phyloP scores from a whole-genome alignment of 92 coral and sea anemone genomes.

The Epizoanthus stellaris region DNA sequence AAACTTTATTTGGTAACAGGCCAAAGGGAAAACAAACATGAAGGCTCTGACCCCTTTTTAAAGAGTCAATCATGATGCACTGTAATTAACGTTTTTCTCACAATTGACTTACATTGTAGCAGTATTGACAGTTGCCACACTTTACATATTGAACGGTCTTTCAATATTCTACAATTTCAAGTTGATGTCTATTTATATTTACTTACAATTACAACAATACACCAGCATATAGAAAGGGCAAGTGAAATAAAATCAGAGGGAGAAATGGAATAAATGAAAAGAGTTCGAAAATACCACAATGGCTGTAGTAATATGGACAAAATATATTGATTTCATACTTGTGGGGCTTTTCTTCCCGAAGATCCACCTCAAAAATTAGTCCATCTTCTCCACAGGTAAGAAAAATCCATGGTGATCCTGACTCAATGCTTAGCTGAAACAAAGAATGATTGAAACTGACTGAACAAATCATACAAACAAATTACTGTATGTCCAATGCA shows the following conservation, averaged over 20 bases:
- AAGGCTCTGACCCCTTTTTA: too few species aligned
- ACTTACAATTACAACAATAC: too few species aligned
- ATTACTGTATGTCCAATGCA: background rate
- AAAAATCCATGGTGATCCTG: slow-evolving; percentile 93
- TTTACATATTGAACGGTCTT: too few species aligned
- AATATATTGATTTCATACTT: slow-evolving; percentile 62
- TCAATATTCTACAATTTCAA: too few species aligned
- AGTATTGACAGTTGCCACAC: too few species aligned
- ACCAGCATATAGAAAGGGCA: too few species aligned
- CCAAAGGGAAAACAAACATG: too few species aligned
- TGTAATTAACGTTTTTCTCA: too few species aligned
- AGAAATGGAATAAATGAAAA: background rate
- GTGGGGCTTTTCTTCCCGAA: slow-evolving; percentile 87
- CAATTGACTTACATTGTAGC: too few species aligned
- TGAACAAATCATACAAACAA: background rate
- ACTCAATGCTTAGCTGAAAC: slow-evolving; percentile 88
- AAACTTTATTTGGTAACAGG: too few species aligned
- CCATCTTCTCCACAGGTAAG: slow-evolving; percentile 99
- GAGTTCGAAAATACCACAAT: background rate
- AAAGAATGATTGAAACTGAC: background rate
- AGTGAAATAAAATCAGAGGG: background rate
- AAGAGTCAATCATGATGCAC: too few species aligned
- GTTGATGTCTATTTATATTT: too few species aligned
- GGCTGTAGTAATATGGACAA: background rate
- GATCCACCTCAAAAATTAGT: slow-evolving; percentile 82